Conservation (phyloP, 2,888 invertebrate species). For the Hemicrepidius hirtus region DNA sequence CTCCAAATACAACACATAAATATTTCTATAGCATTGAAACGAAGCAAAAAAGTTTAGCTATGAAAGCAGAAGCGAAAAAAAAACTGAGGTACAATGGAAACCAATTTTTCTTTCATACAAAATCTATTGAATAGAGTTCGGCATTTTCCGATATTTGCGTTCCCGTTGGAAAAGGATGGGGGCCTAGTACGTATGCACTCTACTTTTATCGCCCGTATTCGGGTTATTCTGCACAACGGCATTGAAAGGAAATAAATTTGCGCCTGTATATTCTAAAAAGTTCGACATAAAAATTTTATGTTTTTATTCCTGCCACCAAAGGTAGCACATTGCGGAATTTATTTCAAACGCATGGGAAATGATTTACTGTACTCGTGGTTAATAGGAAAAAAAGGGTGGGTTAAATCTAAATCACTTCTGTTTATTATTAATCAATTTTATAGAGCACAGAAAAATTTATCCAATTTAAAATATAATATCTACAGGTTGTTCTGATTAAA, state of each 20-base stretch:
- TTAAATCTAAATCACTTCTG: too few relatives aligned
- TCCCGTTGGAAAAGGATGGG: slow-evolving; percentile 36
- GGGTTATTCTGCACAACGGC: slow-evolving; percentile 42
- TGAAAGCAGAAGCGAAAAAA: slow-evolving; percentile 40
- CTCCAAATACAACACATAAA: slow-evolving; percentile 21
- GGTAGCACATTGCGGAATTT: slow-evolving; percentile 4
- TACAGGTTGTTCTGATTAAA: too few relatives aligned
- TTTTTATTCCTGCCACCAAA: slow-evolving; percentile 32
- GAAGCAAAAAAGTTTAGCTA: slow-evolving; percentile 37
- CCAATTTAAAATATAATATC: too few relatives aligned
- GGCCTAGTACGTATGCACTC: slow-evolving; percentile 41
- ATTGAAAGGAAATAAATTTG: slow-evolving; percentile 51
- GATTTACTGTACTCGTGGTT: too few relatives aligned
- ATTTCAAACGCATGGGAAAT: slow-evolving; percentile 33
- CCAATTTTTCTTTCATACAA: slow-evolving; percentile 48
- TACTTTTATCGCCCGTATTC: slow-evolving; percentile 43
- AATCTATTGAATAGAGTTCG: slow-evolving; percentile 42
- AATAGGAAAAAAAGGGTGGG: too few relatives aligned
- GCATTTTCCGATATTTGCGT: slow-evolving; percentile 47
- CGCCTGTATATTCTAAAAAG: slow-evolving; percentile 43
- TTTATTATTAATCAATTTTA: too few relatives aligned
- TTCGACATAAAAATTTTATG: slow-evolving; percentile 48
- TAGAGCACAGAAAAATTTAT: too few relatives aligned
- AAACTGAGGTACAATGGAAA: slow-evolving; percentile 43
- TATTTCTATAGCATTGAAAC: slow-evolving; percentile 35